phyloP scores from a whole-genome alignment of 2,113 vertebrate species.

The Diphyllodes magnificus region DNA sequence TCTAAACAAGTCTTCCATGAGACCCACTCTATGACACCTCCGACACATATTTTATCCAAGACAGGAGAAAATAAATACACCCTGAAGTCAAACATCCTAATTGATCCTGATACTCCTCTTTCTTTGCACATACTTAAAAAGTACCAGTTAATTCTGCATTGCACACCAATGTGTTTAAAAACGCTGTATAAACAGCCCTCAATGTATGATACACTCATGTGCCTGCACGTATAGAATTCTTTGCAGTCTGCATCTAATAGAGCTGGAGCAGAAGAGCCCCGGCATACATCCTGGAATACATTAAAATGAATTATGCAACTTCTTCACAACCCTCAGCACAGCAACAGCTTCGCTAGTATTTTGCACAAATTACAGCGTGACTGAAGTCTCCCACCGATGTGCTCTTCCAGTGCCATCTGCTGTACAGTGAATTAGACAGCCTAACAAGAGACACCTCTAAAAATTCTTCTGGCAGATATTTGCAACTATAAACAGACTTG shows the following conservation, averaged over 20 bases:
- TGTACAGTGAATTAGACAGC: neutral
- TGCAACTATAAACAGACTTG: neutral
- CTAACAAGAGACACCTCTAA: neutral
- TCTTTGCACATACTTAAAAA: neutral
- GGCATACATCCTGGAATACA: neutral
- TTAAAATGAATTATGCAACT: neutral
- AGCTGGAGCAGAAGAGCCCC: neutral
- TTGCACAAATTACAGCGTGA: neutral
- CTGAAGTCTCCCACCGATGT: neutral
- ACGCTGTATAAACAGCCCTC: neutral
- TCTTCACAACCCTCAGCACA: neutral
- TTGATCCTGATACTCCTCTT: neutral
- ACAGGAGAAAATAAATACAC: neutral
- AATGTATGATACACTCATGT: neutral
- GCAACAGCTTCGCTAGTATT: neutral
- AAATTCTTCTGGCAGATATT: neutral
- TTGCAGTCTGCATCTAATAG: neutral
- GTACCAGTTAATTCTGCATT: neutral
- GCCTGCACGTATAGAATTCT: neutral
- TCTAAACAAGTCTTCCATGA: neutral
- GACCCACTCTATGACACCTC: neutral
- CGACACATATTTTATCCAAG: neutral
- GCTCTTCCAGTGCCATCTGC: slow-evolving; percentile 47
- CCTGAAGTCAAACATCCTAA: neutral
- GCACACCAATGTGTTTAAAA: neutral